Conservation (phyloP, 2,113 vertebrate genomes). For the Calyptomena viridis region DNA sequence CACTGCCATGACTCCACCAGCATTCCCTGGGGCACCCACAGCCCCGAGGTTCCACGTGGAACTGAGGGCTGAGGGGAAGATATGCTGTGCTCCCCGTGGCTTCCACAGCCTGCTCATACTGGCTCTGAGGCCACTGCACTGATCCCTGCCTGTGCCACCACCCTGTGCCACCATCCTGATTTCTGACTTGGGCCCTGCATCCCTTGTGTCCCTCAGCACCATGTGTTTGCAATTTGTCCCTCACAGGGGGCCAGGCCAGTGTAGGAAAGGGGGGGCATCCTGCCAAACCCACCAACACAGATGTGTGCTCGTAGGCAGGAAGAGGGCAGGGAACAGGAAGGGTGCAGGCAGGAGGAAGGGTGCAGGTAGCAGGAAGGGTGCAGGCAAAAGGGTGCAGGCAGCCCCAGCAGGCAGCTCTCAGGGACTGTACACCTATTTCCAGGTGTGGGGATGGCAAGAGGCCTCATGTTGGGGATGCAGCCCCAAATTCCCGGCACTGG, state of each 20-base stretch:
- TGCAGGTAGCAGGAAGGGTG: neutral
- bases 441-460: neutral
- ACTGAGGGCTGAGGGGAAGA: neutral
- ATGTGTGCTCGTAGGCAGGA: neutral
- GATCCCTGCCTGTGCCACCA: neutral
- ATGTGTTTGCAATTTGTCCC: neutral
- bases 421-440: neutral
- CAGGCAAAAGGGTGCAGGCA: neutral
- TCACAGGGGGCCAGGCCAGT: neutral
- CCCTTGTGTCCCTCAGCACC: rapidly evolving
- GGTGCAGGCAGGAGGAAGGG: neutral
- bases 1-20: neutral
- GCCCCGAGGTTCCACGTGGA: rapidly evolving
- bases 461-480: rapidly evolving
- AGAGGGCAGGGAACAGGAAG: neutral
- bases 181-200: rapidly evolving
- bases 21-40: neutral
- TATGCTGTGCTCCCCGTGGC: rapidly evolving
- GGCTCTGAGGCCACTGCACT: neutral
- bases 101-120: rapidly evolving
- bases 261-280: neutral
- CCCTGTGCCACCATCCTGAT: neutral
- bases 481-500: neutral
- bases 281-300: neutral
- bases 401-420: neutral